Conservation (phyloP, 2,888 invertebrate genomes). For the Epinotia bilunana region DNA sequence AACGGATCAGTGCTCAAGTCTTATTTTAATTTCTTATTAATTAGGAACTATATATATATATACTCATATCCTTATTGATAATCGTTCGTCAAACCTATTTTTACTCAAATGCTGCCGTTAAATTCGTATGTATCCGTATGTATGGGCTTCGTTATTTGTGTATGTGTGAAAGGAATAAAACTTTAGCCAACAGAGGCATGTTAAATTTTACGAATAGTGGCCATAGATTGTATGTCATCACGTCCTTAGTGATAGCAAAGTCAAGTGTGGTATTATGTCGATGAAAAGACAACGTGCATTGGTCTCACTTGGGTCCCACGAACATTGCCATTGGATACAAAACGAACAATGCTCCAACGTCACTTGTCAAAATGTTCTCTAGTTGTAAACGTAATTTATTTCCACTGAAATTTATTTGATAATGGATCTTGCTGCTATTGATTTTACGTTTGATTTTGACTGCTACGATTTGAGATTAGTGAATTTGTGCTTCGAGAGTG, state of each 20-base stretch:
- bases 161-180: too few species aligned
- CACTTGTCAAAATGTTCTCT: constrained; percentile 27
- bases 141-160: too few species aligned
- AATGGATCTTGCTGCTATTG: constrained; percentile 9
- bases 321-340: constrained; percentile 12
- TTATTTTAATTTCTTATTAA: neutral
- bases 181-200: too few species aligned
- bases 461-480: neutral
- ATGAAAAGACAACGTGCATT: constrained; percentile 15
- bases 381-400: constrained; percentile 10
- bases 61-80: too few species aligned
- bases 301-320: neutral
- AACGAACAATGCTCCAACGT: constrained; percentile 32
- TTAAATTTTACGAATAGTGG: too few species aligned
- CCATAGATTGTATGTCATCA: neutral
- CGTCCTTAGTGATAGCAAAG: constrained; percentile 5
- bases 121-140: too few species aligned
- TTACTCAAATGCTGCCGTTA: too few species aligned
- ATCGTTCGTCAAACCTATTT: too few species aligned
- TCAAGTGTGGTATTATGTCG: neutral
- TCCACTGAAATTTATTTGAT: neutral
- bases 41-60: too few species aligned
- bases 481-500: neutral
- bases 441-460: neutral
- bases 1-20: neutral